phyloP scores from a whole-genome alignment of 2,888 invertebrate species.

The Laothoe populi region DNA sequence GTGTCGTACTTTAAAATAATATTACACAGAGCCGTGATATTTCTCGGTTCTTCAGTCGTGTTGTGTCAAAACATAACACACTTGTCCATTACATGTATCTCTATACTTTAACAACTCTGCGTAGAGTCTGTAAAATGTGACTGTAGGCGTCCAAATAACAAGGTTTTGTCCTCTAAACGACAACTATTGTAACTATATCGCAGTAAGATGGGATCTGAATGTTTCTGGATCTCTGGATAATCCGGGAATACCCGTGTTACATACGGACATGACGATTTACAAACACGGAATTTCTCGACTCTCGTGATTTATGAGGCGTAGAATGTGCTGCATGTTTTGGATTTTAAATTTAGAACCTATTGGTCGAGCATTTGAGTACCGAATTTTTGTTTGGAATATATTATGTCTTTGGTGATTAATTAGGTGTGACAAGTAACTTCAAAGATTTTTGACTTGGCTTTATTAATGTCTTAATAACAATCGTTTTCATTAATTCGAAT shows the following conservation, averaged over 20 bases:
- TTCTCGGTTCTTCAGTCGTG: slow-evolving; percentile 11
- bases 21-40: slow-evolving; percentile 15
- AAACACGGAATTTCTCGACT: background rate
- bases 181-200: slow-evolving; percentile 77
- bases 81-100: slow-evolving; percentile 12
- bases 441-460: too few relatives aligned
- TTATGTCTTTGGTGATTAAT: background rate
- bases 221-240: slow-evolving; percentile 69
- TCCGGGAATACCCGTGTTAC: slow-evolving; percentile 40
- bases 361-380: background rate
- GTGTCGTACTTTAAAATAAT: slow-evolving; percentile 21
- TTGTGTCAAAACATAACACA: slow-evolving; percentile 14
- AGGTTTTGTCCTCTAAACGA: slow-evolving; percentile 81
- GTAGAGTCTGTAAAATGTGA: slow-evolving; percentile 60
- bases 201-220: slow-evolving; percentile 65
- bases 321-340: background rate
- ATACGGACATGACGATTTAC: slow-evolving; percentile 8
- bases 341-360: background rate
- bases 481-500: too few relatives aligned
- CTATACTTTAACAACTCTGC: slow-evolving; percentile 36
- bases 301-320: background rate
- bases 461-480: too few relatives aligned
- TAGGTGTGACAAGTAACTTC: too few relatives aligned
- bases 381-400: background rate
- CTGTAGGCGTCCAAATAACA: slow-evolving; percentile 78